phyloP scores from a whole-genome alignment of 2,797 vertebrate genomes.

The Lagocephalus sceleratus region DNA sequence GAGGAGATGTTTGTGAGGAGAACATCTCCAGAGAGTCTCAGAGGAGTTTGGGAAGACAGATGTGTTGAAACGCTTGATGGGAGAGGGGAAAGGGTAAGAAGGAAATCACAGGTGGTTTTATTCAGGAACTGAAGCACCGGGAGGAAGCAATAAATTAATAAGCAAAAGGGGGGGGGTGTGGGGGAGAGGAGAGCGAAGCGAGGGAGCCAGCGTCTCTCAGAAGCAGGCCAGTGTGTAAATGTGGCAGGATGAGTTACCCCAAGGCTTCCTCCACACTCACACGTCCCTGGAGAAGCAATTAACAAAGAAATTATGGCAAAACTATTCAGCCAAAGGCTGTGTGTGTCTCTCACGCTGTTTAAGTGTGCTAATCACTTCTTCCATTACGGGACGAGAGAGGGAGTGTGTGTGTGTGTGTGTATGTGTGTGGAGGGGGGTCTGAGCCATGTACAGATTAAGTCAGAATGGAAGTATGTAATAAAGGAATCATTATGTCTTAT shows the following conservation, averaged over 20 bases:
- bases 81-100: slow-evolving; percentile 5
- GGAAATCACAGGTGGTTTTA: slow-evolving; percentile 17
- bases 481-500: too few relatives aligned
- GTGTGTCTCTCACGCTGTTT: slow-evolving; percentile 63
- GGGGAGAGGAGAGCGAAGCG: slow-evolving; percentile 11
- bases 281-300: slow-evolving; percentile 79
- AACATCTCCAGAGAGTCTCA: slow-evolving; percentile 13
- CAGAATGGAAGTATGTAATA: too few relatives aligned
- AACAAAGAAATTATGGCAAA: slow-evolving; percentile 80
- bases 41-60: slow-evolving; percentile 11
- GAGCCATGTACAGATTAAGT: neutral
- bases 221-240: slow-evolving; percentile 71
- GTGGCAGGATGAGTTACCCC: slow-evolving; percentile 64
- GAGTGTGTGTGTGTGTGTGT: too few relatives aligned
- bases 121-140: slow-evolving; percentile 7
- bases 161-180: slow-evolving; percentile 14
- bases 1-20: slow-evolving; percentile 16
- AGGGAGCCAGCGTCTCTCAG: slow-evolving; percentile 33
- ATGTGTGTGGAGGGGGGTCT: slow-evolving; percentile 1
- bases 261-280: slow-evolving; percentile 56
- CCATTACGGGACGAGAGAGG: slow-evolving; percentile 39
- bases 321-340: slow-evolving; percentile 65
- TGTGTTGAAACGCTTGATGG: slow-evolving; percentile 11
- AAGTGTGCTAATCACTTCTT: slow-evolving; percentile 76
- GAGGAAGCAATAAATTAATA: slow-evolving; percentile 43